Percentiles rank a stretch among this genome's conserved stretches.
Evolutionary conservation across 1,140 invertebrate genomes (phyloP).

Genomic region (Pseudomyrmex dendroicus): DNA sequence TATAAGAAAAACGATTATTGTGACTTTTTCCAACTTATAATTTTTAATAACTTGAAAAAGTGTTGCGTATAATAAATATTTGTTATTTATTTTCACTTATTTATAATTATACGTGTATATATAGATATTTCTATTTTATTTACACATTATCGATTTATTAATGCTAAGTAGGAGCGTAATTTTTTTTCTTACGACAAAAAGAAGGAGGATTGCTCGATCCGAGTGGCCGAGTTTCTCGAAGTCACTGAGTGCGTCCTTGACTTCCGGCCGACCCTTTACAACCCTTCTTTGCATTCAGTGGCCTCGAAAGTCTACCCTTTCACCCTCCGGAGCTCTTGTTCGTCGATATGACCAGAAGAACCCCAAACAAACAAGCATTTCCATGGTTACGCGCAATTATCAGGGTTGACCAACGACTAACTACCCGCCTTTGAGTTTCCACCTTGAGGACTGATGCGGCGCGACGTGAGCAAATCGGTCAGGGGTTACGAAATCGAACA

Average conservation of each 20-base stretch:
- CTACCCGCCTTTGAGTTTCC: slow-evolving; percentile 74
- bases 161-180: not conserved
- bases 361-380: slow-evolving; percentile 80
- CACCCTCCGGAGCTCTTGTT: slow-evolving; percentile 63
- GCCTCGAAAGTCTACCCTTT: slow-evolving; percentile 71
- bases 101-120: not conserved
- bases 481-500: slow-evolving; percentile 69
- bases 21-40: not conserved
- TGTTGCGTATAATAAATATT: not conserved
- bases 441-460: slow-evolving; percentile 70
- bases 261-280: slow-evolving; percentile 74
- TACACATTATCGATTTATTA: not conserved
- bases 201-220: slow-evolving; percentile 8
- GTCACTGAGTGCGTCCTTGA: slow-evolving; percentile 76
- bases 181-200: slow-evolving; percentile 3
- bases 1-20: not conserved
- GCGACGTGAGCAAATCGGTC: slow-evolving; percentile 69
- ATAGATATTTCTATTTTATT: not conserved
- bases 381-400: slow-evolving; percentile 80
- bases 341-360: slow-evolving; percentile 67
- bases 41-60: not conserved
- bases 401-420: slow-evolving; percentile 75
- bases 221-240: slow-evolving; percentile 72
- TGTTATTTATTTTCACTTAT: not conserved
- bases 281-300: slow-evolving; percentile 78